Percentiles rank a stretch among this genome's conserved stretches.
Evolutionary conservation across 2,113 vertebrate genomes (phyloP).

Genomic region (Gopherus flavomarginatus): DNA sequence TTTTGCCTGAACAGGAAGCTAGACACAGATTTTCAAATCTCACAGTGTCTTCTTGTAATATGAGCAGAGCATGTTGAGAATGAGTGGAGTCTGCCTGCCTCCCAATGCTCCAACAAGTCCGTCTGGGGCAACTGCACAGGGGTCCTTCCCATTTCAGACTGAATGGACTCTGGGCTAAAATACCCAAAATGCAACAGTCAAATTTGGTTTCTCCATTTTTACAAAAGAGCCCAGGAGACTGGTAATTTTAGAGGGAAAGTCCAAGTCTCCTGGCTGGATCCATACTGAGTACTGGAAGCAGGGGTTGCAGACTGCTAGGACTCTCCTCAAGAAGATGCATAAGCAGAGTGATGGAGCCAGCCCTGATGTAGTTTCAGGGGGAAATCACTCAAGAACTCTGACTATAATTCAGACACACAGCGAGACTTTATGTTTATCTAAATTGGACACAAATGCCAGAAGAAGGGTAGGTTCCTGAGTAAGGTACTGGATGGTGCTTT

Average conservation of each 20-base stretch:
- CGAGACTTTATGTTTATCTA: not conserved
- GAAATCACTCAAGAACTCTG: not conserved
- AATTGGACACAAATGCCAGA: not conserved
- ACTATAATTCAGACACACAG: not conserved
- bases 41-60: slow-evolving; percentile 40
- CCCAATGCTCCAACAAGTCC: not conserved
- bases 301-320: not conserved
- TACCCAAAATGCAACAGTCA: not conserved
- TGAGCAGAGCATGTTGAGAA: not conserved
- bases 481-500: not conserved
- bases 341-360: not conserved
- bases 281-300: not conserved
- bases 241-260: not conserved
- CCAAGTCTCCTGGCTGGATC: rapidly evolving
- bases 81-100: not conserved
- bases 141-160: not conserved
- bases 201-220: not conserved
- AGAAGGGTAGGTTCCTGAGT: not conserved
- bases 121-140: not conserved
- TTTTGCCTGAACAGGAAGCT: slow-evolving; percentile 62
- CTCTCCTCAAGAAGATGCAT: not conserved
- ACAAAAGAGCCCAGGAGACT: rapidly evolving
- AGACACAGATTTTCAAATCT: slow-evolving; percentile 35
- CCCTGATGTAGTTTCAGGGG: not conserved
- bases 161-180: rapidly evolving